These are phyloP conservation scores for Drosophila ezoana DNA, from an alignment of 2,888 invertebrate genomes.

Conservation along the genomic window DNA sequence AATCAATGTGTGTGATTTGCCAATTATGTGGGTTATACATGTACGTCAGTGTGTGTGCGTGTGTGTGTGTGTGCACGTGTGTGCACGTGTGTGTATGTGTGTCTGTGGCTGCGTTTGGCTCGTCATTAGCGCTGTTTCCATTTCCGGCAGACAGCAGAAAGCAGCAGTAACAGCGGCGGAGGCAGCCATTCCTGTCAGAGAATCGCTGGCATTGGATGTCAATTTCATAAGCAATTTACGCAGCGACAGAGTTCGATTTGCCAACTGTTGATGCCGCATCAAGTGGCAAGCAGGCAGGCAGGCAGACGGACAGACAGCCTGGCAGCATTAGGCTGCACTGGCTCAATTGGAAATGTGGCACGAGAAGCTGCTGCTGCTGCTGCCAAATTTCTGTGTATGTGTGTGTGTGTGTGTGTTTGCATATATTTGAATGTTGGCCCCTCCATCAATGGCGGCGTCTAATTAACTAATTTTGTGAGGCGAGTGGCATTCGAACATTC, in stretches of 20 bases:
- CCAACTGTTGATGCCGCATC: slow-evolving; percentile 75
- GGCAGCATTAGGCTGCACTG: no score
- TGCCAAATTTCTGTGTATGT: slow-evolving; percentile 4
- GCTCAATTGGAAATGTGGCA: slow-evolving; percentile 30
- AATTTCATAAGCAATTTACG: slow-evolving; percentile 82
- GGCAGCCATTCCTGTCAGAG: slow-evolving; percentile 16
- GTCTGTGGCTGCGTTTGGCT: slow-evolving; percentile 59
- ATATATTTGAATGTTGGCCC: slow-evolving; percentile 40
- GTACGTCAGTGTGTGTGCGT: slow-evolving; percentile 26
- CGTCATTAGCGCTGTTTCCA: slow-evolving; percentile 81
- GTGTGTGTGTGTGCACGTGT: slow-evolving; percentile 20
- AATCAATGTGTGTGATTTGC: slow-evolving; percentile 81
- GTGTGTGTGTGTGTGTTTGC: slow-evolving; percentile 15
- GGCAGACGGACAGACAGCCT: neutral
- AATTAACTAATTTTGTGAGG: slow-evolving; percentile 74
- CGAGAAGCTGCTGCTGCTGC: slow-evolving; percentile 4
- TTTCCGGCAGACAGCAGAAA: slow-evolving; percentile 75
- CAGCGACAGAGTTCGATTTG: slow-evolving; percentile 73
- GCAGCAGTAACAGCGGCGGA: slow-evolving; percentile 16
- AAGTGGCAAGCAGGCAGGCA: slow-evolving; percentile 35
- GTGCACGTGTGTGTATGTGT: slow-evolving; percentile 12
- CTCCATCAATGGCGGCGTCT: slow-evolving; percentile 57
- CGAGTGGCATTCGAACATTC: slow-evolving; percentile 21
- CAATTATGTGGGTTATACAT: slow-evolving; percentile 78
- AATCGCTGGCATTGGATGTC: slow-evolving; percentile 67